Base-by-base conservation (phyloP, 2,888 invertebrate genomes). In the Neoitamus cyanurus region DNA sequence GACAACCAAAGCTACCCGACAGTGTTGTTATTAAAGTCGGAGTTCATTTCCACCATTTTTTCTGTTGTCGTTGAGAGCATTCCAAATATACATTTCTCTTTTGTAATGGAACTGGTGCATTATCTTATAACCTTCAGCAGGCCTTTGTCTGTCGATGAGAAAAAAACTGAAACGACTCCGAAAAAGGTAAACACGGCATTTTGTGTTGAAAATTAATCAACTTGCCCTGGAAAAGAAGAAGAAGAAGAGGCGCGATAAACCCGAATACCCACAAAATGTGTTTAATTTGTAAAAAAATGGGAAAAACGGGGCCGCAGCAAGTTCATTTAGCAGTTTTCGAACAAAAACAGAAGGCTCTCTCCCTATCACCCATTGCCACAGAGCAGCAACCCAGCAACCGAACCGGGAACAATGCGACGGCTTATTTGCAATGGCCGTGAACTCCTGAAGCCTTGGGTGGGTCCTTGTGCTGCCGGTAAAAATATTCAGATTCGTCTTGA, bases 401-500 rank as follows among this genome's bases (percentile, higher is more conserved):
- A 34, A 58, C 58, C 11, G 25, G 37, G 25, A 75, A 75, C 42
- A 75, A 75, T 75, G 25, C 9, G 25, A 46, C 42, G 13, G 42
- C 42, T 75, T 11, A 42, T 75, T 75, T 42, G n/a, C 75, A 75
- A 4, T 42, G 42, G 31, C 75, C 75, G 20, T 75, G 75, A 42
- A 42, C 25, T 75, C 20, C 34, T 70, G 70, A 6, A 31, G 68
- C 9, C 42, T 5, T 69, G 68, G 28, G n/a, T n/a, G n/a, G n/a
- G n/a, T 75, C 25, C 34, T 70, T 11, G 30, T n/a, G 70, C 70
- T 25, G 28, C 75, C 25, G 75, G 28, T 13, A 25, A 75, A 73
- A 75, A 37, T 58, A 58, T 58, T 75, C 75, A 20, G 42, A 37
- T 20, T 42, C 15, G 28, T 75, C 75, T 75, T 75, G 75, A 75